Conservation (phyloP, 1,140 invertebrate species). For the Pemphigus obesinymphae region DNA sequence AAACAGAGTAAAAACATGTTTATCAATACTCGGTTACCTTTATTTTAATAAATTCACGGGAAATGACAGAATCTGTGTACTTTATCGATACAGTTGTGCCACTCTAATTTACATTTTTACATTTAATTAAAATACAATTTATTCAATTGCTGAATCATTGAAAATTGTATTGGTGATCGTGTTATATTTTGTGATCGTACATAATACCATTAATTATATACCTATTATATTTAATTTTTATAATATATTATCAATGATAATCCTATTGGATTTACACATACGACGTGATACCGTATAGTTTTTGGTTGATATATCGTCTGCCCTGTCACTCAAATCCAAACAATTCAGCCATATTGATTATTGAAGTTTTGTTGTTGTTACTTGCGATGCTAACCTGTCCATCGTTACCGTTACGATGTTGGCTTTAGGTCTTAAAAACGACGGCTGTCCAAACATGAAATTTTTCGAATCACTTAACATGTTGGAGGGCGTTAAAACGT, state of each 20-base stretch:
- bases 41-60: conserved; percentile 35
- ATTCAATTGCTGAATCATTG: no score
- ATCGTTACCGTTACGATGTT: conserved; percentile 57
- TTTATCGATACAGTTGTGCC: neutral
- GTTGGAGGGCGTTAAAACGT: conserved; percentile 84
- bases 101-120: no score
- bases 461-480: conserved; percentile 87
- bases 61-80: neutral
- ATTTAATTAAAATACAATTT: no score
- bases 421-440: conserved; percentile 84
- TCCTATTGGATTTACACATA: no score
- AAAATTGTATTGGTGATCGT: no score
- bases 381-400: neutral
- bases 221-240: no score
- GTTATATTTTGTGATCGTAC: no score
- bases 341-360: conserved; percentile 40
- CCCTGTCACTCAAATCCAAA: conserved; percentile 16
- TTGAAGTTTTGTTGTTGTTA: conserved; percentile 36
- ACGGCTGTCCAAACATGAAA: conserved; percentile 87
- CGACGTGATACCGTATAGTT: neutral
- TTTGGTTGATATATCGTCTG: no score
- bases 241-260: no score
- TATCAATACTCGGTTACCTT: no score
- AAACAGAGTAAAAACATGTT: no score
- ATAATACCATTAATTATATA: no score